Evolutionary conservation across 23 tunicate species (phyloP).

Genomic region (Styela clava): DNA sequence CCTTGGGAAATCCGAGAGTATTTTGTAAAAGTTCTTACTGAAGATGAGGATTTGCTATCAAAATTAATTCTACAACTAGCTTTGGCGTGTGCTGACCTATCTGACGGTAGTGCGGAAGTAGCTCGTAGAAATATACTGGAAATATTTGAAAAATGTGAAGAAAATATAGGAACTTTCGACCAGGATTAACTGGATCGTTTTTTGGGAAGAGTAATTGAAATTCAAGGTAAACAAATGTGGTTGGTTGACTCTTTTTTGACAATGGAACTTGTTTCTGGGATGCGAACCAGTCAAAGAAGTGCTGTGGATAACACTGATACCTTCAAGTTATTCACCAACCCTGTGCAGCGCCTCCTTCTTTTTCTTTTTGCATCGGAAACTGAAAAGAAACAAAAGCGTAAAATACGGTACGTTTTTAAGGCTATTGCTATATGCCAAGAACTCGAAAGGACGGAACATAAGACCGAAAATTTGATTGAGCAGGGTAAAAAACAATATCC

Average conservation of each 20-base stretch:
- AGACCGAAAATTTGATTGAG: background rate
- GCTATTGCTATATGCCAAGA: background rate
- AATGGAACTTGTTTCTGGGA: background rate
- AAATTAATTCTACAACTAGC: background rate
- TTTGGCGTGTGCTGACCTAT: background rate
- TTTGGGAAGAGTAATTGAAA: background rate
- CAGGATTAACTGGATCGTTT: background rate
- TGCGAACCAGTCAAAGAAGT: background rate
- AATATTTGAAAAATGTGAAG: background rate
- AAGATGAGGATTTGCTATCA: background rate
- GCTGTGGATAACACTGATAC: background rate
- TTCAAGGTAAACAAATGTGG: background rate
- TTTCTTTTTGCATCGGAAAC: background rate
- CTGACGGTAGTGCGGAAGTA: background rate
- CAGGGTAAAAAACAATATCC: background rate
- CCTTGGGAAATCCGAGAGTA: background rate
- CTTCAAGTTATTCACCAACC: background rate
- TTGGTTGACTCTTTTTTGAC: background rate
- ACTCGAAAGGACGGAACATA: background rate
- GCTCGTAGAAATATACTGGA: background rate
- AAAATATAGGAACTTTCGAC: background rate
- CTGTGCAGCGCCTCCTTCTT: background rate
- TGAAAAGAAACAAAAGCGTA: background rate
- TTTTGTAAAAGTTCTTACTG: background rate
- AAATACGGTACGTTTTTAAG: background rate